Evolutionary conservation across 2,888 invertebrate genomes (phyloP).

Genomic region (Trachelus iudaicus): DNA sequence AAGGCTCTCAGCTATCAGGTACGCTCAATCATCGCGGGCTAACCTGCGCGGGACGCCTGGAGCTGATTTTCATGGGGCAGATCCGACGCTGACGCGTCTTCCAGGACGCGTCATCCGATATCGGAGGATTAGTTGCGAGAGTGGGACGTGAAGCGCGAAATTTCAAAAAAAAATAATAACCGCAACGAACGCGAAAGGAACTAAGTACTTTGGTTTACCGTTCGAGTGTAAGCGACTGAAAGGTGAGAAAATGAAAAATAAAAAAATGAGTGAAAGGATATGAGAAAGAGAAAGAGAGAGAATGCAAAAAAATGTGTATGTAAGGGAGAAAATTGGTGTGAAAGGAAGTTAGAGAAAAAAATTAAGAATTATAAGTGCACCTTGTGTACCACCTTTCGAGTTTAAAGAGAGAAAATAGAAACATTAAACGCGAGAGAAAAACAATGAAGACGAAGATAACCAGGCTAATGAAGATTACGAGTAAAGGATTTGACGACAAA

Average conservation of each 20-base stretch:
- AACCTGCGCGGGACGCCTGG: not conserved
- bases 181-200: not conserved
- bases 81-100: not conserved
- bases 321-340: not conserved
- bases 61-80: not conserved
- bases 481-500: constrained; percentile 49
- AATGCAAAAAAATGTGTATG: not conserved
- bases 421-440: not conserved
- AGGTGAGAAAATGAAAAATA: not conserved
- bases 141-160: not conserved
- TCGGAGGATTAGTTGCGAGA: not conserved
- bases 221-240: not conserved
- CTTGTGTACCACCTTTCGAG: not conserved
- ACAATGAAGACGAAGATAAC: constrained; percentile 1
- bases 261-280: not conserved
- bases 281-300: not conserved
- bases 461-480: not conserved
- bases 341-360: not conserved
- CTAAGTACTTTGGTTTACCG: not conserved
- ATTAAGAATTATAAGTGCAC: not conserved
- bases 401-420: constrained; percentile 2
- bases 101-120: not conserved
- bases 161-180: not conserved
- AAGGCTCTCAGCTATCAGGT: not conserved
- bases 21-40: not conserved